Evolutionary conservation across 2,888 invertebrate genomes (phyloP).

Genomic region (Cynaeus angustus): DNA sequence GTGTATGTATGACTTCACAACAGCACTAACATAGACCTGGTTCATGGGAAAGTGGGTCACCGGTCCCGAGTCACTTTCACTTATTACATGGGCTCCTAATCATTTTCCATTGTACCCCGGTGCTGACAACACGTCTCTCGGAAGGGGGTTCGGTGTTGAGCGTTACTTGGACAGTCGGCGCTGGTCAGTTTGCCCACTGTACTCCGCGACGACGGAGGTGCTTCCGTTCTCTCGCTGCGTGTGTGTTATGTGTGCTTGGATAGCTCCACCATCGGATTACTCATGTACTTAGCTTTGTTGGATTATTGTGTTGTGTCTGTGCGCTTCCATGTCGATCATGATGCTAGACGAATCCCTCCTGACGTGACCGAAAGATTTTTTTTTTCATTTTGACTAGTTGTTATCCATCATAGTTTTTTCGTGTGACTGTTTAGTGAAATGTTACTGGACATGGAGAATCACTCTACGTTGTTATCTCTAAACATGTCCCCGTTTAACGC

Average conservation of each 20-base stretch:
- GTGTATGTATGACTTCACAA: slow-evolving; percentile 69
- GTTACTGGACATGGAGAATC: slow-evolving; percentile 91
- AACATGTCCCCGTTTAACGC: slow-evolving; percentile 92
- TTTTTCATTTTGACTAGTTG: slow-evolving; percentile 21
- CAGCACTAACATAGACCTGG: slow-evolving; percentile 91
- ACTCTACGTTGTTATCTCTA: slow-evolving; percentile 88
- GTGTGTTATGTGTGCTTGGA: slow-evolving; percentile 48
- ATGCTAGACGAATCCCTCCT: slow-evolving; percentile 26
- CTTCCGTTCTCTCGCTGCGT: slow-evolving; percentile 44
- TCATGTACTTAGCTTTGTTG: slow-evolving; percentile 39
- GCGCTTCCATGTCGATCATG: slow-evolving; percentile 41
- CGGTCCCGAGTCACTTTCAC: slow-evolving; percentile 86
- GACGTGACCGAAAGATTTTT: slow-evolving; percentile 25
- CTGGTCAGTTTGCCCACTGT: slow-evolving; percentile 51
- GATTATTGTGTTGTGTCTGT: slow-evolving; percentile 48
- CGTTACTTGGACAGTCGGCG: slow-evolving; percentile 44
- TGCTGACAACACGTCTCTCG: slow-evolving; percentile 69
- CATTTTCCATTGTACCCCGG: slow-evolving; percentile 81
- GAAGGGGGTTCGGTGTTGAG: slow-evolving; percentile 54
- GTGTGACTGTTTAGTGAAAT: slow-evolving; percentile 72
- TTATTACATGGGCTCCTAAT: slow-evolving; percentile 88
- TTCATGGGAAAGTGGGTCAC: slow-evolving; percentile 93
- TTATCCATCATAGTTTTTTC: slow-evolving; percentile 9
- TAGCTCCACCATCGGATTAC: slow-evolving; percentile 33
- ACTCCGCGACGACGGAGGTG: slow-evolving; percentile 53